phyloP scores from a whole-genome alignment of 2,797 vertebrate genomes.

The Catamblyrhynchus diadema region DNA sequence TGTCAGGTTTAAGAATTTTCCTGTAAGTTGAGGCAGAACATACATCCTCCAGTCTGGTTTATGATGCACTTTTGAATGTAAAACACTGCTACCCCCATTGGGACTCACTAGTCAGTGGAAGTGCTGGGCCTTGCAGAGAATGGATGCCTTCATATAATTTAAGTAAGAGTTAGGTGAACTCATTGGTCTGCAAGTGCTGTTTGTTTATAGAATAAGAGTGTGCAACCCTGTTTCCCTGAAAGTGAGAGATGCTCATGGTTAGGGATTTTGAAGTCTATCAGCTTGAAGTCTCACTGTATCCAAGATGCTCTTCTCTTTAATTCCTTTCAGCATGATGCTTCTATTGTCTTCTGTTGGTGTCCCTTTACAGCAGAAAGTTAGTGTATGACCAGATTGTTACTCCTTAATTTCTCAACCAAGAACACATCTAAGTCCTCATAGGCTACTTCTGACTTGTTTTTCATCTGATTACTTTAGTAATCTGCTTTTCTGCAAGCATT shows the following conservation, averaged over 20 bases:
- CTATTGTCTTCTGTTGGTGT: background rate
- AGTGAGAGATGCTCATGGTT: accelerated
- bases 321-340: background rate
- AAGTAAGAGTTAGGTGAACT: background rate
- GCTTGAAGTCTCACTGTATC: background rate
- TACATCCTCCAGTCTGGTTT: background rate
- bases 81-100: background rate
- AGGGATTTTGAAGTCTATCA: background rate
- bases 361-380: background rate
- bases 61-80: background rate
- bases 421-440: background rate
- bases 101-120: background rate
- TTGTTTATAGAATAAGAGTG: background rate
- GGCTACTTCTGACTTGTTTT: background rate
- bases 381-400: background rate
- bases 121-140: background rate
- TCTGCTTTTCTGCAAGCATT: background rate
- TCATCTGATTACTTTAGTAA: background rate
- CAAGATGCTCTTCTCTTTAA: background rate
- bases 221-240: background rate
- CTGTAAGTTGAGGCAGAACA: background rate
- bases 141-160: background rate
- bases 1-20: background rate
- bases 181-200: background rate
- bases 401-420: background rate